Evolutionary conservation across 2,888 invertebrate genomes (phyloP), one percentile per base, ranked within the genome.

Genomic region (Eristalis pertinax): DNA sequence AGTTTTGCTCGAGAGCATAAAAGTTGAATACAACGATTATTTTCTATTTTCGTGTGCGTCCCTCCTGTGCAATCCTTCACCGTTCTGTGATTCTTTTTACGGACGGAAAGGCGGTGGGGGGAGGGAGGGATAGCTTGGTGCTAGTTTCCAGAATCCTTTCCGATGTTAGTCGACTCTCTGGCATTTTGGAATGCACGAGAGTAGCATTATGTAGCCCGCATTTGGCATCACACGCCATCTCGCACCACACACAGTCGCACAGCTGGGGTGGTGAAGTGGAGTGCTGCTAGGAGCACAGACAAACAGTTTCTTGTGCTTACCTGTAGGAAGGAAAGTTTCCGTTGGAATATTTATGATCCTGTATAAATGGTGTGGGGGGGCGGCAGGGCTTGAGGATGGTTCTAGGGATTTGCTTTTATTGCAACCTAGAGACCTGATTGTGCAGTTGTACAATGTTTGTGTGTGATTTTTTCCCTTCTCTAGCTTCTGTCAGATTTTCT

Each of bases 351-450:
- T 86, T 86, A 86, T 83, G 78, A 86, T 83, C 29, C 67, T 81
- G 19, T 15, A 81, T 60, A 67, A 69, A 58, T 77, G 76, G 62
- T 32, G 26, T 26, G 43, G 24, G 56, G 41, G 58, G 38, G 4
- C 60, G 63, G 62, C 64, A 68, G 72, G 19, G 7, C 50, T 19
- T 50, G 19, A 72, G 41, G 43, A 22, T 26, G 50, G 62, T 62
- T 19, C 72, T 65, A n/a, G 77, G 77, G 70, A 69, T 75, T 72
- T 69, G 62, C 56, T 63, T 83, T 86, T 86, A 86, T 86, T 86
- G 86, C 86, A 75, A 58, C 63, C 78, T 41, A 58, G 86, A 68
- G 86, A 83, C 83, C 72, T 79, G 86, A 86, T 86, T 86, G 86
- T 86, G 86, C 78, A 75, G 69, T 50, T 50, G 19, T 50, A 50